Evolutionary conservation across 1,140 invertebrate genomes (phyloP).

Genomic region (Drosophila burlai): DNA sequence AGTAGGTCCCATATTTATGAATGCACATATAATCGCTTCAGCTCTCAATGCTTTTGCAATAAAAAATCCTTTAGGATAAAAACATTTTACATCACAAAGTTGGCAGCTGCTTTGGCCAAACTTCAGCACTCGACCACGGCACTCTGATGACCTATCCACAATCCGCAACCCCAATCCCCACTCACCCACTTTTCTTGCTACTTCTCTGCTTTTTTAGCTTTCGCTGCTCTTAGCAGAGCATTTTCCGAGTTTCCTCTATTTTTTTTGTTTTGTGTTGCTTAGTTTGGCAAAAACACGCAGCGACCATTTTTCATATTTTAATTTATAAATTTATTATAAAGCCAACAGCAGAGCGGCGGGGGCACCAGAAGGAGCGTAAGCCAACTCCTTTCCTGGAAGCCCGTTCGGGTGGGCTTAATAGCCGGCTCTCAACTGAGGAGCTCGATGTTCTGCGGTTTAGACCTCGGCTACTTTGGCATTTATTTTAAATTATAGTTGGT

Average conservation of each 20-base stretch:
- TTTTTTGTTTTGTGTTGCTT: constrained; percentile 42
- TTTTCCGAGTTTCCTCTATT: constrained; percentile 31
- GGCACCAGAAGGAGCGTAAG: constrained; percentile 1
- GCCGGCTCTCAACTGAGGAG: constrained; percentile 40
- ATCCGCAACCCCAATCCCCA: constrained; percentile 14
- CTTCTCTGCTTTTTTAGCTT: constrained; percentile 33
- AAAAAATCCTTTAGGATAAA: constrained; percentile 31
- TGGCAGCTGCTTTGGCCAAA: constrained; percentile 34
- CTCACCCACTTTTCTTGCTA: constrained; percentile 32
- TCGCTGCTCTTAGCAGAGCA: constrained; percentile 46
- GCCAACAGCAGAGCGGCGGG: constrained; percentile 48
- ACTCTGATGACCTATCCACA: constrained; percentile 59
- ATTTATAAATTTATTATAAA: constrained; percentile 83
- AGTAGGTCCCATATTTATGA: not conserved
- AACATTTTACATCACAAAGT: constrained; percentile 20
- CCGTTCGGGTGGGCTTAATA: constrained; percentile 59
- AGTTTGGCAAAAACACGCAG: constrained; percentile 81
- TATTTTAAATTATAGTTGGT: constrained; percentile 82
- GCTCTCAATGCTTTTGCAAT: constrained; percentile 11
- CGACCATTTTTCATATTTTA: constrained; percentile 83
- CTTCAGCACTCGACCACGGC: constrained; percentile 46
- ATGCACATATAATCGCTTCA: constrained; percentile 9
- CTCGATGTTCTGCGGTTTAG: constrained; percentile 69
- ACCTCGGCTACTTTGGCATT: constrained; percentile 78
- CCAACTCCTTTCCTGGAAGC: constrained; percentile 19